Conservation (phyloP, 2,888 invertebrate species). For the Monopis laevigella region DNA sequence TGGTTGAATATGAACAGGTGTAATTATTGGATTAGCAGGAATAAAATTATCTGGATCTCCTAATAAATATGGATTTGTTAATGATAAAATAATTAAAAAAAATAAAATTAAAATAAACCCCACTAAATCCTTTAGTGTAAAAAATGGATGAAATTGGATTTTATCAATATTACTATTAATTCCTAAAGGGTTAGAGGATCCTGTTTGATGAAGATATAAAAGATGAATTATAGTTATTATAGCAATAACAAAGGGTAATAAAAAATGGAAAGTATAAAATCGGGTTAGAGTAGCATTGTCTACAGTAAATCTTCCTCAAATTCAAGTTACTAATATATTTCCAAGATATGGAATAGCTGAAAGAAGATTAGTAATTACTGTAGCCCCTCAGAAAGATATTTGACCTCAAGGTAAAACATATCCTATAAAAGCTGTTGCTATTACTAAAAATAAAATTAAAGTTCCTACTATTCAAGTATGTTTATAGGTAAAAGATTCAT, state of each 20-base stretch:
- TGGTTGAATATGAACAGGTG: conserved; percentile 81
- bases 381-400: conserved; percentile 85
- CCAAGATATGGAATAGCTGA: conserved; percentile 79
- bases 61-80: conserved; percentile 68
- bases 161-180: conserved; percentile 72
- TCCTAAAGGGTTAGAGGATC: conserved; percentile 75
- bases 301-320: conserved; percentile 81
- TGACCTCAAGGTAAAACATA: conserved; percentile 83
- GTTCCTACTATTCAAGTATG: conserved; percentile 73
- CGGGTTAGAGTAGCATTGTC: conserved; percentile 79
- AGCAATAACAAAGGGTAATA: conserved; percentile 74
- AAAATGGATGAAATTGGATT: conserved; percentile 76
- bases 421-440: conserved; percentile 80
- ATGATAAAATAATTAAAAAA: conserved; percentile 56
- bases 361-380: conserved; percentile 80
- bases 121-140: conserved; percentile 70
- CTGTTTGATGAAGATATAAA: conserved; percentile 73
- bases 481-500: conserved; percentile 56
- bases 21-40: conserved; percentile 73
- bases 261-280: conserved; percentile 79
- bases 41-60: conserved; percentile 80
- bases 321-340: conserved; percentile 70
- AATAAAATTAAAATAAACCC: conserved; percentile 68
- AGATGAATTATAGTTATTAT: conserved; percentile 71
- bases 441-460: conserved; percentile 72